Conservation (phyloP, 2,113 vertebrate species). For the Montifringilla adamsi region DNA sequence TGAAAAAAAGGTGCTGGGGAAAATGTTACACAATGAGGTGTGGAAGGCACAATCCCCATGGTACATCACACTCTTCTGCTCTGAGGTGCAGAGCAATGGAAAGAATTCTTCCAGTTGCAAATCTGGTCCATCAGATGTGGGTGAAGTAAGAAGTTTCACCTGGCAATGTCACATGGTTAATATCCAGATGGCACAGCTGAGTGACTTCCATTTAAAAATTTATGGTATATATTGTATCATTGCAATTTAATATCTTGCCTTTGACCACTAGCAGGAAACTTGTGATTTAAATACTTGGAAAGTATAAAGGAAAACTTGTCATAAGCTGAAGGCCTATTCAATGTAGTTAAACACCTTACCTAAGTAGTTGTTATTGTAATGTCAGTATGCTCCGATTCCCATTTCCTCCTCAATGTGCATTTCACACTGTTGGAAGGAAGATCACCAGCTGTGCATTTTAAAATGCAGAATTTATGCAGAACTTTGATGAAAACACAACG, state of each 20-base stretch:
- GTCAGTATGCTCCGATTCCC: not conserved
- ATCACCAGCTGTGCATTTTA: not conserved
- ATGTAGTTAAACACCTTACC: not conserved
- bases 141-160: not conserved
- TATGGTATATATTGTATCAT: not conserved
- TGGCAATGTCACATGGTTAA: not conserved
- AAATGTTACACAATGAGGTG: not conserved
- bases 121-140: constrained; percentile 36
- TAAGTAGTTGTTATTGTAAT: not conserved
- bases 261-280: not conserved
- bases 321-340: not conserved
- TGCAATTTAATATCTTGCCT: not conserved
- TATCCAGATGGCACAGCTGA: not conserved
- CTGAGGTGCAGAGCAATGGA: not conserved
- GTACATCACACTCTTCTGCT: not conserved
- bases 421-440: not conserved
- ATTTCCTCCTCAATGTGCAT: not conserved
- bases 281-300: not conserved
- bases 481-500: not conserved
- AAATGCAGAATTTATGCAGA: not conserved
- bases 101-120: constrained; percentile 20
- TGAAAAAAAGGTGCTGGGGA: no score
- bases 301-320: not conserved
- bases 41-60: not conserved
- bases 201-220: not conserved